phyloP scores from a whole-genome alignment of 2,888 invertebrate species.

The Diaprepes abbreviatus region DNA sequence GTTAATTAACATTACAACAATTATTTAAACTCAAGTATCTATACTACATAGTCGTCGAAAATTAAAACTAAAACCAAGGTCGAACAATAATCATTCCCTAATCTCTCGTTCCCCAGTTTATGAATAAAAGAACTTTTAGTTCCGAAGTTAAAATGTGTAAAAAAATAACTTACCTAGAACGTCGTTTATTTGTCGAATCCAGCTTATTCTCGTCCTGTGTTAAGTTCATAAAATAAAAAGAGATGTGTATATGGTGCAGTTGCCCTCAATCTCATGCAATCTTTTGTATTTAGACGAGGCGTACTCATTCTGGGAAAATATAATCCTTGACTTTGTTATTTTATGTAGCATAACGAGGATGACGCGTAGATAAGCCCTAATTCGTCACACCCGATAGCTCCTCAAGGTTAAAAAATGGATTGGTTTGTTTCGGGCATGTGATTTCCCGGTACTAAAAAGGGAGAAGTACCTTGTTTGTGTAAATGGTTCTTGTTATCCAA shows the following conservation, averaged over 20 bases:
- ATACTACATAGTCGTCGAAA: too few relatives aligned
- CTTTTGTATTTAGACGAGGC: background rate
- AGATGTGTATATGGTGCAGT: background rate
- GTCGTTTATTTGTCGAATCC: too few relatives aligned
- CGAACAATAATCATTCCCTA: too few relatives aligned
- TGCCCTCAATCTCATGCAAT: too few relatives aligned
- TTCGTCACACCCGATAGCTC: constrained; percentile 41
- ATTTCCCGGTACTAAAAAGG: constrained; percentile 6
- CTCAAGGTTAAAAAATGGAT: constrained; percentile 30
- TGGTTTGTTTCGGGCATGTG: constrained; percentile 1
- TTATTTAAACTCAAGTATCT: too few relatives aligned
- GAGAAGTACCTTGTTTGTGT: constrained; percentile 3
- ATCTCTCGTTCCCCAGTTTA: too few relatives aligned
- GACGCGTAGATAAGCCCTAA: constrained; percentile 41
- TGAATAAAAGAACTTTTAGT: too few relatives aligned
- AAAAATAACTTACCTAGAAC: too few relatives aligned
- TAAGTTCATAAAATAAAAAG: background rate
- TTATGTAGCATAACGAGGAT: constrained; percentile 42
- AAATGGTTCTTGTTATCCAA: background rate
- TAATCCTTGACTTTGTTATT: constrained; percentile 45
- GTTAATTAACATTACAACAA: too few relatives aligned
- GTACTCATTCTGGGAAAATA: constrained; percentile 28
- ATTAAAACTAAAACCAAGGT: too few relatives aligned
- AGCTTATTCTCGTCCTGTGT: background rate
- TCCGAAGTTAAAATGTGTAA: too few relatives aligned